Base-by-base conservation (phyloP, 2,113 vertebrate species). In the Tenrec ecaudatus region DNA sequence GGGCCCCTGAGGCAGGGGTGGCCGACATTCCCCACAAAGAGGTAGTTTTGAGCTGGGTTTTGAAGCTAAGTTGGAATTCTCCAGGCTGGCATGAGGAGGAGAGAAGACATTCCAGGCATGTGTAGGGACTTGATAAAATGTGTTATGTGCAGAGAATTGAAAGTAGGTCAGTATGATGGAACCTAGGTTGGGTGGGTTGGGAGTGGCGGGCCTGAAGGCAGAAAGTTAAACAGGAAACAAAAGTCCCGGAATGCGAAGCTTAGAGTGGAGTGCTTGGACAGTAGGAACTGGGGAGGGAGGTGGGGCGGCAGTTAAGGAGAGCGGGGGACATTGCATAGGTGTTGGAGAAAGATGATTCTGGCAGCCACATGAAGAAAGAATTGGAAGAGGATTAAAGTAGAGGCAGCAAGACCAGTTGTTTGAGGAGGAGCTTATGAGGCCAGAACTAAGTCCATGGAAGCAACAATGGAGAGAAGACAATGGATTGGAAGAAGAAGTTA, bases 141-240 rank as follows among this genome's bases (percentile, higher is more conserved):
- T 62, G 90, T 73, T 80, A 58, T 80, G 33, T 86, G 88, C 71
- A 62, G 81, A 36, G 33, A 95, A 73, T 53, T 82, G 53, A 92
- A 97, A 96, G 90, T 95, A 95, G 88, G 90, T 96, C 93, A 94
- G 47, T 64, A 60, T 66, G 77, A 33, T 75, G 27, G 20, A 89
- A 22, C 66, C 31, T 3, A 62, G 73, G 20, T 69, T 92, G 58
- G 16, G 22, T 88, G 66, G 69, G 31, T 17, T 20, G 15, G 64
- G 16, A 66, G 71, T 71, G 60, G 43, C 60, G 33, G 40, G 82
- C 87, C 86, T 2, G 4, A 96, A 92, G 23, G 40, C 87, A 64
- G 77, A 38, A 83, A 73, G 64, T 77, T 95, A 90, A 75, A 93
- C 3, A 36, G 9, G 31, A 20, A 90, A 68, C 29, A 62, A 89